Conservation (phyloP, 2,797 vertebrate genomes). For the Anas flavirostris region DNA sequence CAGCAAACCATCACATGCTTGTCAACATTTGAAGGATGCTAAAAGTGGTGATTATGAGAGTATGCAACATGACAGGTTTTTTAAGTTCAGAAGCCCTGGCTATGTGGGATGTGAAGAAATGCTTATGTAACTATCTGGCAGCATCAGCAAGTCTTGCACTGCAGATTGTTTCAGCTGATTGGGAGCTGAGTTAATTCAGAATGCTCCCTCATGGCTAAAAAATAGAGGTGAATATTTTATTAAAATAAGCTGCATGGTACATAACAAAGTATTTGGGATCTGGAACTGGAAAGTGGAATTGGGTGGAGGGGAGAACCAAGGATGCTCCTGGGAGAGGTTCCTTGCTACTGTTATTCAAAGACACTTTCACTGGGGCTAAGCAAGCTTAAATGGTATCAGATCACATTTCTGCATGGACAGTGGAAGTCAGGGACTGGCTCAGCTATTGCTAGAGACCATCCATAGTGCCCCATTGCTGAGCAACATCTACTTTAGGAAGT, state of each 20-base stretch:
- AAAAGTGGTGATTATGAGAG: constrained; percentile 32
- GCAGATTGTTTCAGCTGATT: constrained; percentile 42
- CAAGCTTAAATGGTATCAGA: not conserved
- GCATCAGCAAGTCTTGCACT: constrained; percentile 30
- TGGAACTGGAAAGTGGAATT: not conserved
- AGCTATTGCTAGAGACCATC: not conserved
- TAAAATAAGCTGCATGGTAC: not conserved
- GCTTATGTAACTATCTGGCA: constrained; percentile 55
- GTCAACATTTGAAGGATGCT: constrained; percentile 28
- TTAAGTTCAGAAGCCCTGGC: constrained; percentile 40
- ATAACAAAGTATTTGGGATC: not conserved
- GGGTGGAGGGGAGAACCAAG: not conserved
- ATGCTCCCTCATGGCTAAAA: not conserved
- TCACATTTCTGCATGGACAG: not conserved
- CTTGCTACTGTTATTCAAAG: not conserved
- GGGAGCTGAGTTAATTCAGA: constrained; percentile 7
- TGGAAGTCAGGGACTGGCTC: not conserved
- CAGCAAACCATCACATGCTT: constrained; percentile 48
- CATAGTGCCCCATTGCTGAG: not conserved
- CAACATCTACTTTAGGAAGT: not conserved
- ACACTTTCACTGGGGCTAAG: not conserved
- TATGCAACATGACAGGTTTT: not conserved
- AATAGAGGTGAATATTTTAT: not conserved
- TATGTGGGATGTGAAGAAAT: constrained; percentile 58
- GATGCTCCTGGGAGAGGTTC: not conserved